Conservation (phyloP, 2,888 invertebrate species). For the Pyrrhia umbra region DNA sequence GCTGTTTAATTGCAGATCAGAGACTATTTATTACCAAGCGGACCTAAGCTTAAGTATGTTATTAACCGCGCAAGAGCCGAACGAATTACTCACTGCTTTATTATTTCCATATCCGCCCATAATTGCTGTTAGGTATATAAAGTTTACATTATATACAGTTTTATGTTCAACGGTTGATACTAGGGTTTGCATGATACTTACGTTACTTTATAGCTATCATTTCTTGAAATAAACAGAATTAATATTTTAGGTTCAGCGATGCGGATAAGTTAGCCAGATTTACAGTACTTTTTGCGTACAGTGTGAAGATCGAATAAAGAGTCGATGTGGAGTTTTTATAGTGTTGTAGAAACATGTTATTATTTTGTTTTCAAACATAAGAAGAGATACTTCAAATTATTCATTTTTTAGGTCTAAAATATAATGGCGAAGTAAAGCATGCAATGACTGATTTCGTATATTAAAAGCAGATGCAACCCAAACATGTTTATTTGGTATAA, state of each 20-base stretch:
- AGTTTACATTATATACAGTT: neutral
- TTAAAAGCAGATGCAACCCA: neutral
- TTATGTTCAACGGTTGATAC: too few relatives aligned
- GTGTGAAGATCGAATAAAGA: neutral
- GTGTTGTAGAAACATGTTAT: neutral
- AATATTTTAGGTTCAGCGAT: too few relatives aligned
- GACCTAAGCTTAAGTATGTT: slow-evolving; percentile 61
- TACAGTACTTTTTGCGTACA: neutral
- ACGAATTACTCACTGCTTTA: slow-evolving; percentile 44
- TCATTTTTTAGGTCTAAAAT: too few relatives aligned
- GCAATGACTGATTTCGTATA: neutral
- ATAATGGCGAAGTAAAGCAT: neutral
- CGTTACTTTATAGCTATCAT: too few relatives aligned
- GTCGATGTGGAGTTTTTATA: neutral
- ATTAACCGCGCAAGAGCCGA: slow-evolving; percentile 51
- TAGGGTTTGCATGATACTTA: too few relatives aligned
- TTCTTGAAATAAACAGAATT: too few relatives aligned
- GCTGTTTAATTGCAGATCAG: slow-evolving; percentile 70
- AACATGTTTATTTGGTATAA: slow-evolving; percentile 13
- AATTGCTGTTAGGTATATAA: slow-evolving; percentile 31
- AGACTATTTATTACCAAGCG: slow-evolving; percentile 64
- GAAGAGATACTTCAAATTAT: neutral
- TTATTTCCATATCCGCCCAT: slow-evolving; percentile 56
- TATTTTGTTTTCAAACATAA: neutral
- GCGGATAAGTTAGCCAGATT: neutral